Evolutionary conservation across 2,113 vertebrate species (phyloP).

Genomic region (Cavia aperea): DNA sequence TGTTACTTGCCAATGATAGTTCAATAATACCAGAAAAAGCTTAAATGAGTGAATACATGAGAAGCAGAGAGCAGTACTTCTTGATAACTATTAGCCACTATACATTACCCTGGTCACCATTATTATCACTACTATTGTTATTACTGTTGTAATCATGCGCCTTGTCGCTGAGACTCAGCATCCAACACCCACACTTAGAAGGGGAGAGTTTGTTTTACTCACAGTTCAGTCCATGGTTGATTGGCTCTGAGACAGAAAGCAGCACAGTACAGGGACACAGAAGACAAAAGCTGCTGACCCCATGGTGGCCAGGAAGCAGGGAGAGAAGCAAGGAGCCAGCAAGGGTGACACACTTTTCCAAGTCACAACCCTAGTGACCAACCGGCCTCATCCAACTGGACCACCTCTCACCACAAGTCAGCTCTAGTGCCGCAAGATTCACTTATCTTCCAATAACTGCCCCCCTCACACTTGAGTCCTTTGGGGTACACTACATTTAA

Average conservation of each 20-base stretch:
- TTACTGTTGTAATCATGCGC: background rate
- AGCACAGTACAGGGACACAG: background rate
- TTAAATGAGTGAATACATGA: background rate
- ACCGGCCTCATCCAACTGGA: background rate
- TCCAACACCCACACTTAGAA: background rate
- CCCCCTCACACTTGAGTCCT: background rate
- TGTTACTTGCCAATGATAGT: background rate
- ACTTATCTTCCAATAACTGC: background rate
- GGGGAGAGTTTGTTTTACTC: background rate
- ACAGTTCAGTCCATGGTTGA: background rate
- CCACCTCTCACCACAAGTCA: background rate
- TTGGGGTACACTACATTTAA: background rate
- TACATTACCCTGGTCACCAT: background rate
- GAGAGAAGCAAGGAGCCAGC: background rate
- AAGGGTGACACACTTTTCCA: background rate
- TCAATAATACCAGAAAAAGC: background rate
- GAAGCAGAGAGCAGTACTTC: background rate
- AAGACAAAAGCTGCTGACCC: rapidly evolving
- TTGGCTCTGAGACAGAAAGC: background rate
- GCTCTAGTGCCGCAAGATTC: background rate
- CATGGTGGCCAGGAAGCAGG: background rate
- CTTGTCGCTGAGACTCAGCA: background rate
- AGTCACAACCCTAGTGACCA: background rate
- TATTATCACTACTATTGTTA: background rate
- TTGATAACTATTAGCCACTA: background rate